phyloP scores from a whole-genome alignment of 1,140 invertebrate species.

The Propsilocerus akamusi region DNA sequence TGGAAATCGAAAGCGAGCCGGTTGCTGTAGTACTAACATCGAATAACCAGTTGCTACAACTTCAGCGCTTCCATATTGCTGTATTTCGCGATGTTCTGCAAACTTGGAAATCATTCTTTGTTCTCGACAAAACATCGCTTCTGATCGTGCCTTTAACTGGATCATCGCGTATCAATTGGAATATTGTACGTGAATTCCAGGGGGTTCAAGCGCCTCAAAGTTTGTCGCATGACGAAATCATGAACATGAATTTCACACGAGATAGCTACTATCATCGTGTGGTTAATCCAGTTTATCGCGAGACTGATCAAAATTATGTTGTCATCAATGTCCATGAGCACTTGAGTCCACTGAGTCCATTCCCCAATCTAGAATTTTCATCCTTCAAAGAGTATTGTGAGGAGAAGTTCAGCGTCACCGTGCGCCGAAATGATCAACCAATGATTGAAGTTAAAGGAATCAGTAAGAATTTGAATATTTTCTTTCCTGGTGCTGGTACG shows the following conservation, averaged over 20 bases:
- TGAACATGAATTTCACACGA: conserved; percentile 32
- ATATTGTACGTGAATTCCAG: conserved; percentile 26
- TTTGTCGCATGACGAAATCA: conserved; percentile 28
- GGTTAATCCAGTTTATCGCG: conserved; percentile 72
- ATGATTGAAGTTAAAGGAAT: conserved; percentile 80
- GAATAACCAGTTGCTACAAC: conserved; percentile 25
- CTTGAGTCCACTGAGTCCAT: conserved; percentile 55
- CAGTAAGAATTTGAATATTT: conserved; percentile 53
- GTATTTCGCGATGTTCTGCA: conserved; percentile 45
- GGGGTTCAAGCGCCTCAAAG: conserved; percentile 6
- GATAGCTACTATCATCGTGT: conserved; percentile 49
- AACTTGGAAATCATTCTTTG: conserved; percentile 58
- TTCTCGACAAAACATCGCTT: conserved; percentile 52
- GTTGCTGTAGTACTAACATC: conserved; percentile 30
- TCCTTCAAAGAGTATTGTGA: conserved; percentile 70
- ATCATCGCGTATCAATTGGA: conserved; percentile 41
- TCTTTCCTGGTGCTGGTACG: conserved; percentile 15
- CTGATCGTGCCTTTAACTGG: conserved; percentile 50
- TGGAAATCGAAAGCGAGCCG: conserved; percentile 30
- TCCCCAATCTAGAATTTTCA: conserved; percentile 55
- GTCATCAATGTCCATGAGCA: conserved; percentile 68
- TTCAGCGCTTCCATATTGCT: conserved; percentile 41
- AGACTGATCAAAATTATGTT: conserved; percentile 46
- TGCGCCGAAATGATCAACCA: conserved; percentile 56
- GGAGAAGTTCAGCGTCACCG: conserved; percentile 51